Conservation (phyloP, 2,113 vertebrate species). For the Alouatta palliata region DNA sequence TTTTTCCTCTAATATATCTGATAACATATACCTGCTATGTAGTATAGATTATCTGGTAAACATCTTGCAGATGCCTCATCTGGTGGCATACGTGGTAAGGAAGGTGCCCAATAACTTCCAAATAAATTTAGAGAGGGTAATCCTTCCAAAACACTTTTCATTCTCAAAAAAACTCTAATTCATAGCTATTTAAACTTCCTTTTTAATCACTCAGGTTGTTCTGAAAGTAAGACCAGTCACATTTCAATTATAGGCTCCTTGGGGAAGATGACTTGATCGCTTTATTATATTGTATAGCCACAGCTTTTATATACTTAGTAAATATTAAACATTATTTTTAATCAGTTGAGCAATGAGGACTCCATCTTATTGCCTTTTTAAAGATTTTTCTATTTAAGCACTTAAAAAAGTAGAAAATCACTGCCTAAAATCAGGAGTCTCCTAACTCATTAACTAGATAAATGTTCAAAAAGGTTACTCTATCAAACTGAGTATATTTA, state of each 20-base stretch:
- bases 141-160: neutral
- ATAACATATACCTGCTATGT: neutral
- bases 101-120: neutral
- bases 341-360: neutral
- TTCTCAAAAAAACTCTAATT: neutral
- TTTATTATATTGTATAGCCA: neutral
- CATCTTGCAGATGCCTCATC: neutral
- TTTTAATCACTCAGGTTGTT: neutral
- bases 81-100: neutral
- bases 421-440: neutral
- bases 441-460: neutral
- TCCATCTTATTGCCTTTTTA: neutral
- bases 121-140: neutral
- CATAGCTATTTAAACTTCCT: neutral
- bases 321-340: slow-evolving; percentile 24
- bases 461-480: neutral
- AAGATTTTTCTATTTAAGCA: neutral
- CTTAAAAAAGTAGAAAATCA: neutral
- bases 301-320: neutral
- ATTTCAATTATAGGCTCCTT: neutral
- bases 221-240: neutral
- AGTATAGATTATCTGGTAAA: neutral
- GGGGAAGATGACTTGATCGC: neutral
- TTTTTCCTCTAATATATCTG: neutral
- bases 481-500: neutral